Evolutionary conservation across 1,140 invertebrate species (phyloP).

Genomic region (Solenopsis invicta): DNA sequence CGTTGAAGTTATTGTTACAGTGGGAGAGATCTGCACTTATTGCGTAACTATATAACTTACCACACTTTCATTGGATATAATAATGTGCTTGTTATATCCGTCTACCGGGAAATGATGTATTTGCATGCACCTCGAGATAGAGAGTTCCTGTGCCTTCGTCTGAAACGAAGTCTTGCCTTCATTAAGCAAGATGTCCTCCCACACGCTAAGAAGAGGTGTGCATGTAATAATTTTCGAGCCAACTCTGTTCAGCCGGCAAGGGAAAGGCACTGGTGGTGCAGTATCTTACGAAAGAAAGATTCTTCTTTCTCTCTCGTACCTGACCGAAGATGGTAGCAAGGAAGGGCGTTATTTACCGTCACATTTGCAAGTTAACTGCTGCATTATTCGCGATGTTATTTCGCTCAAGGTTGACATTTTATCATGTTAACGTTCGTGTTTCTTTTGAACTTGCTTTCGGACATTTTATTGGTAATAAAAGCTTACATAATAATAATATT

Average conservation of each 20-base stretch:
- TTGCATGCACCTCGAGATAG: conserved; percentile 39
- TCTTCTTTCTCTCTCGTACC: conserved; percentile 56
- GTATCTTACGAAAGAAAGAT: conserved; percentile 74
- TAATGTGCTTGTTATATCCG: conserved; percentile 39
- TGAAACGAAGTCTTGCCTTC: conserved; percentile 53
- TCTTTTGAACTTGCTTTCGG: background rate
- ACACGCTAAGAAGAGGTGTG: conserved; percentile 72
- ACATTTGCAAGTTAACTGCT: conserved; percentile 44
- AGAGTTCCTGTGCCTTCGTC: conserved; percentile 58
- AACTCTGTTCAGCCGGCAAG: conserved; percentile 33
- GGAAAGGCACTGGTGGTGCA: conserved; percentile 69
- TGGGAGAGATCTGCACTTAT: conserved; percentile 1
- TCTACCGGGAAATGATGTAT: conserved; percentile 49
- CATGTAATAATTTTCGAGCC: conserved; percentile 64
- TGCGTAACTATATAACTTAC: background rate
- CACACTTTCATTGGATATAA: conserved; percentile 38
- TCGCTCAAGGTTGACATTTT: conserved; percentile 41
- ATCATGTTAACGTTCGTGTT: background rate
- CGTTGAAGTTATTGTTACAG: background rate
- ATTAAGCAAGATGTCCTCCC: conserved; percentile 71
- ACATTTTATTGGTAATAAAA: background rate
- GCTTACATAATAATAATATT: background rate
- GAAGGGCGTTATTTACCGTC: conserved; percentile 56
- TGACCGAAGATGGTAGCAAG: conserved; percentile 72
- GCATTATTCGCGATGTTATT: conserved; percentile 38